Base-by-base conservation (phyloP, 2,888 invertebrate genomes). In the Ditula angustiorana region DNA sequence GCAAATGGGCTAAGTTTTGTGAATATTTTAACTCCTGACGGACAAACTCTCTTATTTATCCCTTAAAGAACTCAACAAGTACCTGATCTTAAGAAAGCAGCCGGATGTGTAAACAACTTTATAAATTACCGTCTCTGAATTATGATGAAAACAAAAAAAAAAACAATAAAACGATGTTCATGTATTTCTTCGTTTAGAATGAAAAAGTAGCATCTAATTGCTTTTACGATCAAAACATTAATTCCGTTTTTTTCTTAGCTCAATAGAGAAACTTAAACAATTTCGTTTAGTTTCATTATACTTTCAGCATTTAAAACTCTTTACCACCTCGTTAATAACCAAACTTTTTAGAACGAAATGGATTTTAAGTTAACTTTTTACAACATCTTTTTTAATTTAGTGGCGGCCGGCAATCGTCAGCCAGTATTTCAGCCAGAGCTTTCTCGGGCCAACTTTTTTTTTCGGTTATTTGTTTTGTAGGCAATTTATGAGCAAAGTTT, bases 401-500 rank as follows among this genome's bases (percentile, higher is more conserved):
- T 44, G 44, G 44, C 33, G 63, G 57, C 50, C 41, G 33, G 30
- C 44, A 44, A 44, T 44, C 7, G 41, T 4, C 63, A 52, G 57
- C 53, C 33, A 28, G 61, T 53, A 33, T 35, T 46, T 35, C 30
- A 33, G 46, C 21, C 33, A 50, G 41, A 21, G 28, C 57, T 44
- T 57, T 57, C 35, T 61, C 28, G 19, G 46, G 24, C 3, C 11
- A 49, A 35, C 53, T 53, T 53, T 53, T 35, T 44, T 59, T 63
- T 57, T 16, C 37, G 23, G 60, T 52, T 57, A 44, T 52, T 52
- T 57, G 33, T 56, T 49, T 21, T 56, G 57, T 50, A n/a, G 5
- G 33, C 41, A 44, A 63, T 63, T 63, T 63, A 63, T 33, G 50
- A 57, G 41, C 23, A 57, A 63, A 63, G 57, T 63, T 63, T 24